phyloP scores from a whole-genome alignment of 2,888 invertebrate genomes.

The Aleiodes testaceus region DNA sequence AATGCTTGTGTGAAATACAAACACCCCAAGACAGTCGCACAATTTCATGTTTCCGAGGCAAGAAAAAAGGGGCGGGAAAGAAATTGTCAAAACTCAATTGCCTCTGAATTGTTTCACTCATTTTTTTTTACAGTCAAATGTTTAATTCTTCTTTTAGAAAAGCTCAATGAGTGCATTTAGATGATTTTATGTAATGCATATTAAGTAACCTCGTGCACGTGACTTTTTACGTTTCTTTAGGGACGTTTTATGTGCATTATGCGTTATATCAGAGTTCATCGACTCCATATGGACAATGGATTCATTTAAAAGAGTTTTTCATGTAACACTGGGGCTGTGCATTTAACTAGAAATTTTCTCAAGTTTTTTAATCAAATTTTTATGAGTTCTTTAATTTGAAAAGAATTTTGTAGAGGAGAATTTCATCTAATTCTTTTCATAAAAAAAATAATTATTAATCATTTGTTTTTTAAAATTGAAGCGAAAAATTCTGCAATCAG shows the following conservation, averaged over 20 bases:
- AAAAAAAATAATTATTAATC: too few species aligned
- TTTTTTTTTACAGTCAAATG: background rate
- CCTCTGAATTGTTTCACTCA: background rate
- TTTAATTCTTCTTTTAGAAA: background rate
- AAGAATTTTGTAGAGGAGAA: too few species aligned
- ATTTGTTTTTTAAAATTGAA: too few species aligned
- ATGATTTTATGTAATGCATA: slow-evolving; percentile 5
- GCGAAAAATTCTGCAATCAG: too few species aligned
- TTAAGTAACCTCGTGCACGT: background rate
- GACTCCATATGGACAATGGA: background rate
- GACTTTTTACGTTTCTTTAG: background rate
- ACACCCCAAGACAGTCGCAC: slow-evolving; percentile 15
- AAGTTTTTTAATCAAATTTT: slow-evolving; percentile 20
- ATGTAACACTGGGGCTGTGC: background rate
- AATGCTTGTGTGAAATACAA: slow-evolving; percentile 29
- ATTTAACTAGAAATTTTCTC: slow-evolving; percentile 22
- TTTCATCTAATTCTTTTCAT: too few species aligned
- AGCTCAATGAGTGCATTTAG: slow-evolving; percentile 10
- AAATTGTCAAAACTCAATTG: background rate
- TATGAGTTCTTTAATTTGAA: too few species aligned
- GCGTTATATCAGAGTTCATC: slow-evolving; percentile 31
- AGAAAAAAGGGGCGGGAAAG: background rate
- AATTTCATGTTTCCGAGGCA: background rate
- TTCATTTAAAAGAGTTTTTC: slow-evolving; percentile 24
- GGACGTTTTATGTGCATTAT: slow-evolving; percentile 27